Evolutionary conservation across 2,113 vertebrate genomes (phyloP).

Genomic region (Silurus meridionalis): DNA sequence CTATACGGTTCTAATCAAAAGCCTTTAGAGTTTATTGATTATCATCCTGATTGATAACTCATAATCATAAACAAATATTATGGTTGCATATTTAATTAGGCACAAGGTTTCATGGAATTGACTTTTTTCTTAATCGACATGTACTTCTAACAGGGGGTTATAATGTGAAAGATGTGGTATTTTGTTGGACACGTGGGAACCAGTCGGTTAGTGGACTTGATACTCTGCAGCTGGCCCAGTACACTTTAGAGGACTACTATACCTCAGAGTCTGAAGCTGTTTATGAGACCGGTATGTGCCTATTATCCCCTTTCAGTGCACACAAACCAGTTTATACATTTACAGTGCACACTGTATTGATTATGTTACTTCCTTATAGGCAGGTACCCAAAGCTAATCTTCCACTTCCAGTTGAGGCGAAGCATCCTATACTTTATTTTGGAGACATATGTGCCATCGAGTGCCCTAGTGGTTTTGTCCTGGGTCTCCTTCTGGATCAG

Average conservation of each 20-base stretch:
- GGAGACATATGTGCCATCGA: constrained; percentile 88
- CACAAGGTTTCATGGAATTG: constrained; percentile 10
- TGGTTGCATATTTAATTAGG: constrained; percentile 5
- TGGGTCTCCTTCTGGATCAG: constrained; percentile 94
- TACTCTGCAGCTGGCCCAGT: constrained; percentile 81
- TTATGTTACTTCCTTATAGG: constrained; percentile 62
- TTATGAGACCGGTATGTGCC: constrained; percentile 82
- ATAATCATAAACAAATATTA: constrained; percentile 1
- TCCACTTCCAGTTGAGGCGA: constrained; percentile 87
- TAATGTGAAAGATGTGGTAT: constrained; percentile 87
- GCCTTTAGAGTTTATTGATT: constrained; percentile 17
- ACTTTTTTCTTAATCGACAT: constrained; percentile 37
- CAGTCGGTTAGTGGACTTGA: constrained; percentile 87
- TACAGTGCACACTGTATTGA: background rate
- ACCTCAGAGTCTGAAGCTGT: constrained; percentile 86
- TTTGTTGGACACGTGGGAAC: constrained; percentile 90
- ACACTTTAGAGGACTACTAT: constrained; percentile 87
- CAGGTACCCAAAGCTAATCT: constrained; percentile 83
- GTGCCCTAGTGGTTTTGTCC: constrained; percentile 85
- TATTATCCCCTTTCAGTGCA: background rate
- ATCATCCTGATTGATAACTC: background rate
- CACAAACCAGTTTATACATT: background rate
- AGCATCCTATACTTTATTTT: constrained; percentile 90
- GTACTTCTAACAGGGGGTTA: constrained; percentile 79
- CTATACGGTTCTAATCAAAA: background rate